Evolutionary conservation across 2,113 vertebrate species (phyloP).

Genomic region (Acrocephalus arundinaceus): DNA sequence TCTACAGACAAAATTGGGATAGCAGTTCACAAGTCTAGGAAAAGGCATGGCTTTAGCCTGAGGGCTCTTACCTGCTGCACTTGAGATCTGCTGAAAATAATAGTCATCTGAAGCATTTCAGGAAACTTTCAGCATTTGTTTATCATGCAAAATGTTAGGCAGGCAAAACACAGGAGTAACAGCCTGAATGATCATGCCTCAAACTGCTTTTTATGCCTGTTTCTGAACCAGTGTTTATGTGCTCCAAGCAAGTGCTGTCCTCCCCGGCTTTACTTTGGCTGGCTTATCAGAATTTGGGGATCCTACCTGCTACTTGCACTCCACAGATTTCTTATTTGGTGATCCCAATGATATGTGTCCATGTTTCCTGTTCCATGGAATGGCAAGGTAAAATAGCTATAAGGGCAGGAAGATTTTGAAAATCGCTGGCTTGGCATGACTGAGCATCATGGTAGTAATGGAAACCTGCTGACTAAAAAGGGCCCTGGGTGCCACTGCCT

Average conservation of each 20-base stretch:
- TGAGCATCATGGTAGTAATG: neutral
- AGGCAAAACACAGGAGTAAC: neutral
- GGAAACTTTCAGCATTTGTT: neutral
- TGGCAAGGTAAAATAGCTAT: neutral
- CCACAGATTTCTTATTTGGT: neutral
- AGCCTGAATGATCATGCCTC: neutral
- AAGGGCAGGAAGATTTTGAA: neutral
- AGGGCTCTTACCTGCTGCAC: constrained; percentile 9
- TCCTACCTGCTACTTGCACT: neutral
- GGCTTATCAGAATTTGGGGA: neutral
- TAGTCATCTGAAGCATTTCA: neutral
- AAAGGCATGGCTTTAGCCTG: constrained; percentile 10
- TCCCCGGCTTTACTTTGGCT: neutral
- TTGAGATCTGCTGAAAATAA: constrained; percentile 3
- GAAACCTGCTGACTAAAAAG: neutral
- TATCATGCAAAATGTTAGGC: neutral
- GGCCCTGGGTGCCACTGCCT: neutral
- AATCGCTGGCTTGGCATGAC: neutral
- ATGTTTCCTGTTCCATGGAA: neutral
- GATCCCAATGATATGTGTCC: neutral
- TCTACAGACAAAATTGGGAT: constrained; percentile 41
- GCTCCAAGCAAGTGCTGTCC: neutral
- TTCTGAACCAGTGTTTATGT: neutral
- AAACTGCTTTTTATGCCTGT: neutral
- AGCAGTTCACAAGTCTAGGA: neutral